A percentile compares a stretch with the other conserved stretches of the same genome.
Evolutionary conservation across 2,113 vertebrate species (phyloP).

Genomic region (Fregetta grallaria): DNA sequence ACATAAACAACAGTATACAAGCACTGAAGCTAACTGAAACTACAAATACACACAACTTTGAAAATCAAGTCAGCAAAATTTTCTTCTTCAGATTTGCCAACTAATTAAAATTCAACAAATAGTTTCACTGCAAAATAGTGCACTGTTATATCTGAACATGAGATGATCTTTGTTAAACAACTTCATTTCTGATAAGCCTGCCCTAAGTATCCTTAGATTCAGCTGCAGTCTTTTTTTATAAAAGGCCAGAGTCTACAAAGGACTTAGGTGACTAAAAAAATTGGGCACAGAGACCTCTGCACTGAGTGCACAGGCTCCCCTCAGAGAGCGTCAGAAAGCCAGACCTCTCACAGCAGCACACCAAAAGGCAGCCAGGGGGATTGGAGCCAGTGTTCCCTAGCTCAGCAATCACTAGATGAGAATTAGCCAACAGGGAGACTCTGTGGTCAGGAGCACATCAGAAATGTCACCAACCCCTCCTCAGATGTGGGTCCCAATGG

Average conservation of each 20-base stretch:
- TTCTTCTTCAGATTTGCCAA: background rate
- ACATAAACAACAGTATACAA: background rate
- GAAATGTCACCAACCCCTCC: background rate
- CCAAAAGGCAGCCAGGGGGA: fast-evolving
- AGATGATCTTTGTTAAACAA: background rate
- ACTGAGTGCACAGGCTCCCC: fast-evolving
- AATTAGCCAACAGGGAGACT: background rate
- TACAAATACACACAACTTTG: background rate
- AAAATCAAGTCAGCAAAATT: background rate
- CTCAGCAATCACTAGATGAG: background rate
- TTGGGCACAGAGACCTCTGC: background rate
- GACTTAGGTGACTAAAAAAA: background rate
- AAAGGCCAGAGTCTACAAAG: background rate
- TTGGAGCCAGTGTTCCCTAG: background rate
- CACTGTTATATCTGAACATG: background rate
- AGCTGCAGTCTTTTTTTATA: background rate
- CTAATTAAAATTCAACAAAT: background rate
- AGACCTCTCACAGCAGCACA: background rate
- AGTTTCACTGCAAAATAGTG: background rate
- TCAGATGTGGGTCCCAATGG: no score
- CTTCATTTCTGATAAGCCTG: background rate
- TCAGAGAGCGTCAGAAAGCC: background rate
- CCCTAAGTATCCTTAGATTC: background rate
- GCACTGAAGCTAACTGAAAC: background rate
- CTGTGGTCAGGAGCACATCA: background rate